Base-by-base conservation (phyloP, 2,888 invertebrate species). In the Drosophila dives region DNA sequence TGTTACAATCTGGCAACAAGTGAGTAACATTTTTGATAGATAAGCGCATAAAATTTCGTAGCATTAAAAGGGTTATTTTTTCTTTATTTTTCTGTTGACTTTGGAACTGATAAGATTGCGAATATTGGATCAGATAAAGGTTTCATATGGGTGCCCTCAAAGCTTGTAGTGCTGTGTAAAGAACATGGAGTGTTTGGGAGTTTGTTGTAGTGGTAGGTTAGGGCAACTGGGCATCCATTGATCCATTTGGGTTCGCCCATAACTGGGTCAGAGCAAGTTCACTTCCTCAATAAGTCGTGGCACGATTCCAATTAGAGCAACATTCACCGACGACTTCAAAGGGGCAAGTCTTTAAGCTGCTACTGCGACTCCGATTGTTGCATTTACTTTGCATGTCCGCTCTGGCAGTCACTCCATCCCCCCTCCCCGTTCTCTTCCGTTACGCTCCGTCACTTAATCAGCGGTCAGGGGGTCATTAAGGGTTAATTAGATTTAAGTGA, bases 401-500 rank as follows among this genome's bases (percentile, higher is more conserved):
- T 40, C 29, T n/a, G 17, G 6, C 48, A 11, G 15, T 3, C 12
- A 12, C 11, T 5, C 33, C 26, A 15, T 29, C 1, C 38, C n/a
- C 63, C 11, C 7, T n/a, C 15, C 23, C 11, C 6, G 36, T 32
- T 58, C 64, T 38, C 61, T 29, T 60, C 59, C 50, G 42, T 55
- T 33, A 45, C n/a, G 33, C 59, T 53, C 56, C 33, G 73, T 67
- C 81, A 69, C 67, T 85, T 85, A 90, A 89, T 88, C 86, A 77
- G 80, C 83, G 92, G 92, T 83, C 89, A 90, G 56, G 73, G 77
- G 91, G 88, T 92, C 92, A 88, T 72, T 72, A 64, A 20, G 80
- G 87, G 90, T 91, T 91, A 91, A 92, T 92, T 92, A 81, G 86
- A 85, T 87, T 91, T 90, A 91, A 89, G 86, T 91, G 88, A 81